Conservation (phyloP, 2,888 invertebrate species). For the Nebria brevicollis region DNA sequence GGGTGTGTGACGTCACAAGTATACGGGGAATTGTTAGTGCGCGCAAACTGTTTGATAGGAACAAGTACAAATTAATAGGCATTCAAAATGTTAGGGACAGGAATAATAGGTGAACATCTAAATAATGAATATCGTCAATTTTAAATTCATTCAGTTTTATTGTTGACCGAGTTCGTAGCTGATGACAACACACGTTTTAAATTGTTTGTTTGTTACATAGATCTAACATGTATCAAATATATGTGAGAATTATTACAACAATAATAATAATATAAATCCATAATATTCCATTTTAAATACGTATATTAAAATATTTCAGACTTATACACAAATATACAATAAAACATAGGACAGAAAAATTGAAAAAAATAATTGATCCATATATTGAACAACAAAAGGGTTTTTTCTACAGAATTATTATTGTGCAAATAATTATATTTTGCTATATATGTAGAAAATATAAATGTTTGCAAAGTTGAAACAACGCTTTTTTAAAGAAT, state of each 20-base stretch:
- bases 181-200: slow-evolving; percentile 46
- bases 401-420: slow-evolving; percentile 20
- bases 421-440: slow-evolving; percentile 14
- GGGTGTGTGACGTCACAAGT: too few relatives aligned
- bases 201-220: slow-evolving; percentile 24
- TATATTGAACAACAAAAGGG: slow-evolving; percentile 21
- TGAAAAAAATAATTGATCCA: slow-evolving; percentile 4
- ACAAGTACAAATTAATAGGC: neutral
- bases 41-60: neutral
- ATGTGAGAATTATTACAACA: slow-evolving; percentile 40
- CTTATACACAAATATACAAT: slow-evolving; percentile 12
- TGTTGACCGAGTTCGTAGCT: slow-evolving; percentile 37
- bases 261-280: slow-evolving; percentile 44
- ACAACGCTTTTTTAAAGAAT: slow-evolving; percentile 19
- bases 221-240: slow-evolving; percentile 24
- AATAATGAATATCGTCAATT: slow-evolving; percentile 44
- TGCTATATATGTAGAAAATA: slow-evolving; percentile 21
- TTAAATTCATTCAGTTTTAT: slow-evolving; percentile 43
- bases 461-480: slow-evolving; percentile 24
- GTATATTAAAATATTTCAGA: neutral
- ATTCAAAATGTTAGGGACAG: neutral
- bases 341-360: neutral
- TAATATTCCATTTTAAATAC: slow-evolving; percentile 24
- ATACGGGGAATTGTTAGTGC: too few relatives aligned
- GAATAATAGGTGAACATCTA: slow-evolving; percentile 31